Evolutionary conservation across 1,140 invertebrate genomes (phyloP).

Genomic region (Venustaconcha ellipsiformis): DNA sequence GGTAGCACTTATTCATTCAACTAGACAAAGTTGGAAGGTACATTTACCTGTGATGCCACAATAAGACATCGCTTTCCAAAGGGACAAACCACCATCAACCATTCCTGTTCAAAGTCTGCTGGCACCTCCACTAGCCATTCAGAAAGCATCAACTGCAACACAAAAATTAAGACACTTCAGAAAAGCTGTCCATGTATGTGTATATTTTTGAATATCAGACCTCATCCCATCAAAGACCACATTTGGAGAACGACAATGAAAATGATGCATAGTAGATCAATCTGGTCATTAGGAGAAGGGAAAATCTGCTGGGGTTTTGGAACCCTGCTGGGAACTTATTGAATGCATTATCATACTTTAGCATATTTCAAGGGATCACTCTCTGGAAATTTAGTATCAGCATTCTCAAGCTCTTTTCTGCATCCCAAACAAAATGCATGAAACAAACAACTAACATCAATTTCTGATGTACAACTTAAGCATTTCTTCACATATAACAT

Average conservation of each 20-base stretch:
- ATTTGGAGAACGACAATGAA: neutral
- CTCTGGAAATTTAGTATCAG: too few relatives aligned
- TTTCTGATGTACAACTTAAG: too few relatives aligned
- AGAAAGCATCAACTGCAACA: conserved; percentile 80
- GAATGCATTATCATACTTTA: neutral
- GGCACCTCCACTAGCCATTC: conserved; percentile 93
- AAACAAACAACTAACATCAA: too few relatives aligned
- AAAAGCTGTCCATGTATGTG: neutral
- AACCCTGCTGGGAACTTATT: neutral
- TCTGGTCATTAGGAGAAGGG: neutral
- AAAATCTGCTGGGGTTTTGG: neutral
- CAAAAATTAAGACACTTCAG: conserved; percentile 4
- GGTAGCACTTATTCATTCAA: too few relatives aligned
- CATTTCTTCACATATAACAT: too few relatives aligned
- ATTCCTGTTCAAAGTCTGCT: conserved; percentile 77
- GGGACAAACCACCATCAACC: conserved; percentile 87
- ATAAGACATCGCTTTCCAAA: conserved; percentile 83
- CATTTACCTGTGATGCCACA: conserved; percentile 78
- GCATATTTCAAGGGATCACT: too few relatives aligned
- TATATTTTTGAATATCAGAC: neutral
- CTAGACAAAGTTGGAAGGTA: too few relatives aligned
- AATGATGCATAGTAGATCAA: too few relatives aligned
- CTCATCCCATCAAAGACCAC: neutral
- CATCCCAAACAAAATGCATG: too few relatives aligned
- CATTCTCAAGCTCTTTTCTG: too few relatives aligned